These are phyloP conservation scores for Neodiprion lecontei DNA, from an alignment of 1,140 invertebrate genomes.

Conservation along the genomic window DNA sequence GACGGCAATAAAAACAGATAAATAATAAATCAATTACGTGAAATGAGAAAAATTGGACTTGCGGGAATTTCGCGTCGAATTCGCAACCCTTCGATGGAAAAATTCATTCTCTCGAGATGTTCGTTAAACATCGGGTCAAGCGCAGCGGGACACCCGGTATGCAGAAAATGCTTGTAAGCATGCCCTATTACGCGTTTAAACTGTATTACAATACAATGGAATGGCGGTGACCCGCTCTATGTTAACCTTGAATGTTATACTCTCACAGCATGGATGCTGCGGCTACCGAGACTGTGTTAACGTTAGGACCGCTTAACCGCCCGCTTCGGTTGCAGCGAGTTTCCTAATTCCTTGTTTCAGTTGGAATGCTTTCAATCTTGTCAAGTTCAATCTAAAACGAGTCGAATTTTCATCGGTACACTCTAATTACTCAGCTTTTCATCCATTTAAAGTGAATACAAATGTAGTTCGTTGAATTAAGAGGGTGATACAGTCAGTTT, in stretches of 20 bases:
- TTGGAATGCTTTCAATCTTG: constrained; percentile 23
- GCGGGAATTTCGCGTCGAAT: too few relatives aligned
- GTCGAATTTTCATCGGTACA: too few relatives aligned
- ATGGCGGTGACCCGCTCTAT: constrained; percentile 15
- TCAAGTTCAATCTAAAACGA: background rate
- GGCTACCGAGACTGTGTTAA: constrained; percentile 28
- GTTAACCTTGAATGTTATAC: constrained; percentile 20
- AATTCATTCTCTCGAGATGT: too few relatives aligned
- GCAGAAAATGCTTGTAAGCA: constrained; percentile 53
- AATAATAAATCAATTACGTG: too few relatives aligned
- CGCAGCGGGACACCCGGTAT: constrained; percentile 37
- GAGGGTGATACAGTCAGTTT: too few relatives aligned
- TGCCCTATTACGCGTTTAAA: constrained; percentile 48
- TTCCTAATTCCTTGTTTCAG: constrained; percentile 26
- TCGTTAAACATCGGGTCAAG: too few relatives aligned
- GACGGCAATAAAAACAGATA: too few relatives aligned
- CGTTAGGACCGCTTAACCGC: background rate
- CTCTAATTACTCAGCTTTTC: too few relatives aligned
- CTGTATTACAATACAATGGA: constrained; percentile 54
- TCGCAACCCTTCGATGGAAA: too few relatives aligned
- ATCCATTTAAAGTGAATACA: too few relatives aligned
- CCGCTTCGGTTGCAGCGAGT: constrained; percentile 24
- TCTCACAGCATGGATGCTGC: constrained; percentile 21
- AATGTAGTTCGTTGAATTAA: too few relatives aligned
- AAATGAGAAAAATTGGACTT: too few relatives aligned